Percentiles rank a stretch among this genome's conserved stretches.
phyloP scores from a whole-genome alignment of 2,797 vertebrate species.

The Anabacerthia variegaticeps region DNA sequence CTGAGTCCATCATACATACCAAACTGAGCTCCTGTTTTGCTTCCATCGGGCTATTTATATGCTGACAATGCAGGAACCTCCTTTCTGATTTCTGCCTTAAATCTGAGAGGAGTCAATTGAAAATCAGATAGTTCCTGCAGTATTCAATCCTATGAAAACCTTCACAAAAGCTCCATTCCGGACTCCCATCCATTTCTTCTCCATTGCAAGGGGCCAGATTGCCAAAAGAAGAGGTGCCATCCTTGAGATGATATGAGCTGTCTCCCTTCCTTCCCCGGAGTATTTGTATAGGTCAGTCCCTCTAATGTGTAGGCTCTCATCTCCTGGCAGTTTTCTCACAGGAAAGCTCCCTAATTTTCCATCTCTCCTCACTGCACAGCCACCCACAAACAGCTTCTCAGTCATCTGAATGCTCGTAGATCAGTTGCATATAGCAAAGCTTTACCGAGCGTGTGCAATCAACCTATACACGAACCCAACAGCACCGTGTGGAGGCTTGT shows the following conservation, averaged over 20 bases:
- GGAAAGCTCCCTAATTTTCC: constrained; percentile 9
- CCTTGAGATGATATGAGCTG: neutral
- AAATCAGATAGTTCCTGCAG: neutral
- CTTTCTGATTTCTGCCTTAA: constrained; percentile 38
- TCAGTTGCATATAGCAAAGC: constrained; percentile 2
- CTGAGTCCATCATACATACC: neutral
- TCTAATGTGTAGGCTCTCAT: neutral
- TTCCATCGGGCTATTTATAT: constrained; percentile 52
- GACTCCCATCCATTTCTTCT: neutral
- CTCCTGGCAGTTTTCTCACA: neutral
- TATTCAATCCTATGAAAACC: neutral
- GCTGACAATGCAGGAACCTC: constrained; percentile 25
- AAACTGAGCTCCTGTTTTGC: neutral
- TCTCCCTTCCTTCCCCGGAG: neutral
- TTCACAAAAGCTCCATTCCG: neutral
- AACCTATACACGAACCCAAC: neutral
- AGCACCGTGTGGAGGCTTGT: neutral
- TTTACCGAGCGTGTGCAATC: neutral
- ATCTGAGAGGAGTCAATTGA: neutral
- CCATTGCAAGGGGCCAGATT: neutral
- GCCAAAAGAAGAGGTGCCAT: neutral
- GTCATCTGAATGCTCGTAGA: neutral
- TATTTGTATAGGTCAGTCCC: neutral
- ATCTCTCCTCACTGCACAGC: constrained; percentile 2
- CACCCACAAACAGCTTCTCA: constrained; percentile 34